phyloP scores from a whole-genome alignment of 2,113 vertebrate genomes.

The Marmota flaviventris region DNA sequence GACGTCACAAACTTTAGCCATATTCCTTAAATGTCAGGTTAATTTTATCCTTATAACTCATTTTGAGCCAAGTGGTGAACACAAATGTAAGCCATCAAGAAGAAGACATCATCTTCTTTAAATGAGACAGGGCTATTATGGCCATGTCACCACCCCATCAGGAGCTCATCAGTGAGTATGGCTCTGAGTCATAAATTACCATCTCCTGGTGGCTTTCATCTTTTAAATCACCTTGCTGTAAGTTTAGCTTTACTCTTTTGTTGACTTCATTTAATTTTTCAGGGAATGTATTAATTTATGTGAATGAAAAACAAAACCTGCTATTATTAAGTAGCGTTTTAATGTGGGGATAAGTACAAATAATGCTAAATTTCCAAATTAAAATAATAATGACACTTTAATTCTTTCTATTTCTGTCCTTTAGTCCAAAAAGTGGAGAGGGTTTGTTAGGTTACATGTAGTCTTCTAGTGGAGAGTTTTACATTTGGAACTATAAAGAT shows the following conservation, averaged over 20 bases:
- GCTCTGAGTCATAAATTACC: not conserved
- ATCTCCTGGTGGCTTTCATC: constrained; percentile 34
- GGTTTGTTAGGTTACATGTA: not conserved
- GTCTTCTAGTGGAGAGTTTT: not conserved
- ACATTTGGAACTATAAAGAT: not conserved
- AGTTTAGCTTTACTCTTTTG: not conserved
- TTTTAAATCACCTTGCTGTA: not conserved
- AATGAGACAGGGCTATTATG: not conserved
- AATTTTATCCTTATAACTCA: not conserved
- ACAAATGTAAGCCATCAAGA: not conserved
- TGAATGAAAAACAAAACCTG: not conserved
- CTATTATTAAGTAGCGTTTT: not conserved
- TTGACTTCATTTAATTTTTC: constrained; percentile 34
- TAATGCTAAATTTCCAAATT: not conserved
- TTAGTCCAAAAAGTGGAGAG: not conserved
- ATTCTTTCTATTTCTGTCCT: not conserved
- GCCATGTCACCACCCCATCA: not conserved
- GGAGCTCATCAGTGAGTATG: not conserved
- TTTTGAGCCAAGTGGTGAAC: constrained; percentile 31
- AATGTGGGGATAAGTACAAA: not conserved
- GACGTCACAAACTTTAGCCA: constrained; percentile 13
- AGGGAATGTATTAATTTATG: not conserved
- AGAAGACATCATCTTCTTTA: not conserved
- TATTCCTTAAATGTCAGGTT: constrained; percentile 59
- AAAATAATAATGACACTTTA: not conserved